Percentiles rank a stretch among this genome's conserved stretches.
These are phyloP conservation scores for Leucoraja ocellata DNA, from an alignment of 2,797 vertebrate species.

Conservation along the genomic window DNA sequence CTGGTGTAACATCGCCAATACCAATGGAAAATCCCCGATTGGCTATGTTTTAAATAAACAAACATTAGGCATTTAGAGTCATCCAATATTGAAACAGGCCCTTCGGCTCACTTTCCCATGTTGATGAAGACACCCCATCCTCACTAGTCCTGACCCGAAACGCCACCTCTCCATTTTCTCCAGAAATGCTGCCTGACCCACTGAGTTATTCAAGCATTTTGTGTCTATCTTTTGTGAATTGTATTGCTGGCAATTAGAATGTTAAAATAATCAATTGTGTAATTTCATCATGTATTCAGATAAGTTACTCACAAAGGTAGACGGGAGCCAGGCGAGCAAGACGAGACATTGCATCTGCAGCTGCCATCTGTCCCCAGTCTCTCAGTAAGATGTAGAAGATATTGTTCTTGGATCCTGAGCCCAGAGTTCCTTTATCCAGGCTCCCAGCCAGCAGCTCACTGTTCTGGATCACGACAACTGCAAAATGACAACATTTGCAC, in stretches of 20 bases:
- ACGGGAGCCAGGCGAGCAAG: slow-evolving; percentile 86
- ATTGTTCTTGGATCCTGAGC: slow-evolving; percentile 97
- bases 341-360: slow-evolving; percentile 92
- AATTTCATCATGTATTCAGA: background rate
- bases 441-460: slow-evolving; percentile 89
- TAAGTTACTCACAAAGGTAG: slow-evolving; percentile 65
- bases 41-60: slow-evolving; percentile 55
- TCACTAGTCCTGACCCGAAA: too few relatives aligned
- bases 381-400: slow-evolving; percentile 95
- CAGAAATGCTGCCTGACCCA: too few relatives aligned
- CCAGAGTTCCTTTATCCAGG: slow-evolving; percentile 92
- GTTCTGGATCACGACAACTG: slow-evolving; percentile 93
- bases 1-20: slow-evolving; percentile 93
- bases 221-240: background rate
- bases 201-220: too few relatives aligned
- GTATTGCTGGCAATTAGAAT: background rate
- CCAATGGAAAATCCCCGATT: slow-evolving; percentile 96
- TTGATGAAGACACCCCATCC: background rate
- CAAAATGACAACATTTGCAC: background rate
- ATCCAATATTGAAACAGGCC: background rate
- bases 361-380: slow-evolving; percentile 94
- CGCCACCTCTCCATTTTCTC: too few relatives aligned
- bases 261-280: background rate
- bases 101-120: background rate
- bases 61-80: background rate